Evolutionary conservation across 92 coral and sea anemone species (phyloP).

Genomic region (Ricordea florida): DNA sequence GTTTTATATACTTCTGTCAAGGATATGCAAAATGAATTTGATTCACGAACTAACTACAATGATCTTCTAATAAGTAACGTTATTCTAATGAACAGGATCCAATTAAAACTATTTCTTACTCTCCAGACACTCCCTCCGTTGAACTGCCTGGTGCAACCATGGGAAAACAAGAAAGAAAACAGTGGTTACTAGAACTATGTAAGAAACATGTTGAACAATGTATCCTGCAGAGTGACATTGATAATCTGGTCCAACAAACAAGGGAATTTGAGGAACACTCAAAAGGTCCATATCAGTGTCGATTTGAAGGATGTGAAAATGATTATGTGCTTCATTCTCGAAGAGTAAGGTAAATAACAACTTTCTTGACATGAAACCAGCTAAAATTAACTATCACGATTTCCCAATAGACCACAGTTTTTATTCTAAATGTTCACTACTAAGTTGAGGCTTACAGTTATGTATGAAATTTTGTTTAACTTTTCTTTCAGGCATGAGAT

Average conservation of each 20-base stretch:
- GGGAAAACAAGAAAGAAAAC: too few species aligned
- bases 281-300: not conserved
- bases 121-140: too few species aligned
- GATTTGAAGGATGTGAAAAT: conserved; percentile 11
- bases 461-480: too few species aligned
- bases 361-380: not conserved
- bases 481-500: conserved; percentile 55
- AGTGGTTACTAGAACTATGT: too few species aligned
- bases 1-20: too few species aligned
- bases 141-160: too few species aligned
- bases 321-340: conserved; percentile 22
- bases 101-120: too few species aligned
- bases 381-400: not conserved
- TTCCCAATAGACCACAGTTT: not conserved
- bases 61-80: too few species aligned
- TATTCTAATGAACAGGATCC: too few species aligned
- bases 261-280: conserved; percentile 15
- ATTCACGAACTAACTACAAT: too few species aligned
- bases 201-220: too few species aligned
- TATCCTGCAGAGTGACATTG: not conserved
- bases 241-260: conserved; percentile 24
- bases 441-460: not conserved
- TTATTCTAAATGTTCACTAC: not conserved
- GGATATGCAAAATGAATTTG: too few species aligned
- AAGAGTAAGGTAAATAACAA: not conserved